phyloP scores from a whole-genome alignment of 1,140 invertebrate genomes.

The Mercenaria mercenaria region DNA sequence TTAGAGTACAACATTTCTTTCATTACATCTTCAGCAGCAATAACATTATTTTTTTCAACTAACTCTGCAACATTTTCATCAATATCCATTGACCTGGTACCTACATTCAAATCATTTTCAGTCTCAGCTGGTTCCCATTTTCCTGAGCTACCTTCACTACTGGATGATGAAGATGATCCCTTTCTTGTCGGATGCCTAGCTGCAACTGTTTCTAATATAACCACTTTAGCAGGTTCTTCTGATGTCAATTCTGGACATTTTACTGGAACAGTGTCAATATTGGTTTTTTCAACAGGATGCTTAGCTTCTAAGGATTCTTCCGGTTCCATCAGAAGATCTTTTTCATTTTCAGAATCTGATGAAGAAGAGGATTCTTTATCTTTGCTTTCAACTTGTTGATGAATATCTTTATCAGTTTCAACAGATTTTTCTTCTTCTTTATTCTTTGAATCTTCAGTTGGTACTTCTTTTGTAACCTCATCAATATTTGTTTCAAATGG shows the following conservation, averaged over 20 bases:
- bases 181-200: background rate
- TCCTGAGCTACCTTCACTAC: background rate
- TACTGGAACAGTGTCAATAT: too few relatives aligned
- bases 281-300: too few relatives aligned
- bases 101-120: background rate
- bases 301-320: too few relatives aligned
- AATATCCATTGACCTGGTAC: background rate
- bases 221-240: background rate
- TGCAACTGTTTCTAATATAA: background rate
- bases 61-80: background rate
- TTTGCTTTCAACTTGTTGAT: background rate
- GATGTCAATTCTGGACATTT: too few relatives aligned
- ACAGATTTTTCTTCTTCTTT: background rate
- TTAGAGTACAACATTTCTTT: background rate
- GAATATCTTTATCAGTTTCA: constrained; percentile 23
- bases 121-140: background rate
- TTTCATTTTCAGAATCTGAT: background rate
- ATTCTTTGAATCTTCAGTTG: too few relatives aligned
- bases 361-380: background rate
- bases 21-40: background rate
- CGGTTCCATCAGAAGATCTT: too few relatives aligned
- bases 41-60: background rate
- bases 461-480: background rate
- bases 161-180: background rate
- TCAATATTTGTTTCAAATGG: background rate